phyloP scores from a whole-genome alignment of 2,113 vertebrate genomes.

The Pimephales promelas region DNA sequence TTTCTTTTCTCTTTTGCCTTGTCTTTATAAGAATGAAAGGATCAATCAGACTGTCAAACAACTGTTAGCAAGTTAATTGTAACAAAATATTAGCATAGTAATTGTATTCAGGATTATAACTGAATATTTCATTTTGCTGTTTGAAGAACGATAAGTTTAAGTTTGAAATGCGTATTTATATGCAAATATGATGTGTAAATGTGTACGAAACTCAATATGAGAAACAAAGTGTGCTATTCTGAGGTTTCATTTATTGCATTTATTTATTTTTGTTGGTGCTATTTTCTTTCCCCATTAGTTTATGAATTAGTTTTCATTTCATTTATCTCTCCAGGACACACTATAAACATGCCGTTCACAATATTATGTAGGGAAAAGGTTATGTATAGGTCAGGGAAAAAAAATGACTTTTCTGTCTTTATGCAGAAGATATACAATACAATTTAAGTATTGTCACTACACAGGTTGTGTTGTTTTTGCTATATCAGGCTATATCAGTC shows the following conservation, averaged over 20 bases:
- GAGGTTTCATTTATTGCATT: neutral
- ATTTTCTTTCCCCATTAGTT: neutral
- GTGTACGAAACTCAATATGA: too few species aligned
- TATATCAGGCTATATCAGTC: too few species aligned
- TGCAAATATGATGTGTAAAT: too few species aligned
- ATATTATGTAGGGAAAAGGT: neutral
- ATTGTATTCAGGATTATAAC: neutral
- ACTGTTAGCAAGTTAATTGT: neutral
- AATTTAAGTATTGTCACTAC: too few species aligned
- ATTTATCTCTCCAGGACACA: neutral
- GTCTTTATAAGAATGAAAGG: neutral
- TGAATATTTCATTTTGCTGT: neutral
- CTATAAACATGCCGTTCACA: neutral
- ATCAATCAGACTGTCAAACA: neutral
- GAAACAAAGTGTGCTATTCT: neutral
- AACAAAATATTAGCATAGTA: neutral
- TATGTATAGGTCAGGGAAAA: too few species aligned
- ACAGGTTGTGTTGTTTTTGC: too few species aligned
- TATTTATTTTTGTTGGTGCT: neutral
- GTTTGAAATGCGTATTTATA: neutral
- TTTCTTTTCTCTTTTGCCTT: neutral
- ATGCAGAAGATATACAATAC: too few species aligned
- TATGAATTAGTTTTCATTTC: neutral
- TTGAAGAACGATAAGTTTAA: neutral
- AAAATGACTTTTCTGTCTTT: too few species aligned